A percentile compares a stretch with the other conserved stretches of the same genome.
Evolutionary conservation across 2,113 vertebrate genomes (phyloP).

Genomic region (Chlamydotis undulata): DNA sequence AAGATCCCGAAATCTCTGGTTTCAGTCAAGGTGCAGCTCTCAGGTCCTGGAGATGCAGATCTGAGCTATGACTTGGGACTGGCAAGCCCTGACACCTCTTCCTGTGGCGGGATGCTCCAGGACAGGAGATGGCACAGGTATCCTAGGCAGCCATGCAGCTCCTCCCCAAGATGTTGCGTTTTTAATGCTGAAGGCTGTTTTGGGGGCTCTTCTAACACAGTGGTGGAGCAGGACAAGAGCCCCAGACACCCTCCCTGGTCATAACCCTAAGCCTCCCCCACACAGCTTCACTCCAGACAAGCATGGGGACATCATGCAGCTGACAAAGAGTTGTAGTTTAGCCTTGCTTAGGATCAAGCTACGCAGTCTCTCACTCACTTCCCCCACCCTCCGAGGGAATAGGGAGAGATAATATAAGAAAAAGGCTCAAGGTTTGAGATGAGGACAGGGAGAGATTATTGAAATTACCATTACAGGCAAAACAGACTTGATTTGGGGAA

Average conservation of each 20-base stretch:
- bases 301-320: rapidly evolving
- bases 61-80: neutral
- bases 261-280: no score
- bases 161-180: neutral
- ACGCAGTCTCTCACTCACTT: no score
- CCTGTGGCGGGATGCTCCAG: neutral
- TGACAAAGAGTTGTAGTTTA: neutral
- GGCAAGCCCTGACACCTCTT: neutral
- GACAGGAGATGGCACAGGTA: neutral
- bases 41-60: neutral
- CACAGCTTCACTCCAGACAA: rapidly evolving
- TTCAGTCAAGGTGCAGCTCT: neutral
- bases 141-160: neutral
- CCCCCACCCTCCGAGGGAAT: no score
- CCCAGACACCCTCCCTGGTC: neutral
- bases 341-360: no score
- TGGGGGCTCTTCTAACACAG: neutral
- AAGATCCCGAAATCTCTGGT: neutral
- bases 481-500: no score
- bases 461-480: no score
- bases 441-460: no score
- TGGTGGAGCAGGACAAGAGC: rapidly evolving
- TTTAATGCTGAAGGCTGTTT: neutral
- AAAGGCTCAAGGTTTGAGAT: no score
- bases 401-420: no score